Evolutionary conservation across 1,140 invertebrate species (phyloP), one percentile per base, ranked within the genome.

Genomic region (Probaryconus sp.): DNA sequence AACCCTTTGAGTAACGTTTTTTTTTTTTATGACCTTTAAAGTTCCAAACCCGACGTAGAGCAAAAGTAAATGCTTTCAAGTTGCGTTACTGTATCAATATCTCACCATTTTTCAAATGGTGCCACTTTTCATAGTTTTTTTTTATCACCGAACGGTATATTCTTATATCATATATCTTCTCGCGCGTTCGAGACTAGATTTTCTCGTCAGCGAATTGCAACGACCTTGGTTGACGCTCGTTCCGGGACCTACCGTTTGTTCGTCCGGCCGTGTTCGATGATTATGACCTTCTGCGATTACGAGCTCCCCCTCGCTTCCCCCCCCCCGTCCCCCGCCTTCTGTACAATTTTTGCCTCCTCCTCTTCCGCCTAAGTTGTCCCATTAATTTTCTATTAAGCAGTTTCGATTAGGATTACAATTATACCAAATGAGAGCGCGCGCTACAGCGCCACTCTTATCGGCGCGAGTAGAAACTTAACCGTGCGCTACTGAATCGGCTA

Each of bases 361-460:
- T 65, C n/a, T n/a, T n/a, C n/a, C n/a, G n/a, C n/a, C n/a, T n/a
- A n/a, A n/a, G n/a, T 60, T 58, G 58, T 74, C 30, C 50, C 71
- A 81, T 83, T 82, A 82, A 79, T 50, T 71, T 78, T 33, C 60
- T 55, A 79, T 82, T 80, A 77, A 76, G 50, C 20, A 38, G 51
- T 74, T 58, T 31, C 5, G 9, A 30, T 55, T 56, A 48, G 21
- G 16, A 53, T 38, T 61, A 69, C 73, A 76, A 82, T 80, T 80
- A 74, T 42, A 55, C 43, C 61, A 18, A 58, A 42, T 48, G 33
- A 43, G 40, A 24, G n/a, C 1, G 3, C 21, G 21, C 7, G 21
- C 21, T 3, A 7, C 21, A 7, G 3, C 21, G 21, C 21, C 21
- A 24, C 21, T 24, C 3, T 24, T 24, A 24, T 24, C 21, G 21